Percentiles rank a stretch among this genome's conserved stretches.
Conservation (phyloP, 2,113 vertebrate genomes). For the Aspidoscelis tigris region DNA sequence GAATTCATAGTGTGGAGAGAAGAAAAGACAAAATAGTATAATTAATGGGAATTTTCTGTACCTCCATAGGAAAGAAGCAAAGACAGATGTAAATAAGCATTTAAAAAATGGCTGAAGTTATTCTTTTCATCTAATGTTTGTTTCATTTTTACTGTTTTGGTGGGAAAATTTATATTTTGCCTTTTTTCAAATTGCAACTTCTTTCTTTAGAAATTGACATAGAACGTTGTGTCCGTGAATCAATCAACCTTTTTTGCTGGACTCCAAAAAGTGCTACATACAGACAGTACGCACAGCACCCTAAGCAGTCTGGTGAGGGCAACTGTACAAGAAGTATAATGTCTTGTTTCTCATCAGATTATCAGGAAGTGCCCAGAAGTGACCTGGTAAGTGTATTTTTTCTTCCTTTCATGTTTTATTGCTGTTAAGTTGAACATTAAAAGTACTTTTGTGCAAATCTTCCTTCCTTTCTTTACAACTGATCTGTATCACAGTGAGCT, state of each 20-base stretch:
- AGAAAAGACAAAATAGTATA: no score
- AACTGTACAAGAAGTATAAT: constrained; percentile 68
- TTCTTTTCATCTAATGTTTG: no score
- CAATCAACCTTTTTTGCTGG: constrained; percentile 95
- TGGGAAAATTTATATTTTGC: no score
- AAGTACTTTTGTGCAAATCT: not conserved
- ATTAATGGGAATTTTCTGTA: no score
- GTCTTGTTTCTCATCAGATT: constrained; percentile 84
- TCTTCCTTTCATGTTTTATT: not conserved
- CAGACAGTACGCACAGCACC: constrained; percentile 89
- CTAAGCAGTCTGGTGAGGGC: constrained; percentile 66
- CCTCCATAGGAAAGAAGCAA: no score
- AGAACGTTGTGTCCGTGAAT: constrained; percentile 95
- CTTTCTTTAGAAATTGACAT: constrained; percentile 90
- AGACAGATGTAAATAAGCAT: no score
- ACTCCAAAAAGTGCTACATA: constrained; percentile 95
- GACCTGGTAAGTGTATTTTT: constrained; percentile 83
- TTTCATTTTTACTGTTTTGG: no score
- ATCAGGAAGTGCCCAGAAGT: constrained; percentile 84
- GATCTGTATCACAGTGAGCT: not conserved
- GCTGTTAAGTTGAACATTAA: rapidly evolving
- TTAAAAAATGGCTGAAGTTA: no score
- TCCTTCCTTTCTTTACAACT: not conserved
- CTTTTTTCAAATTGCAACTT: not conserved
- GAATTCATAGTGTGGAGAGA: no score